Evolutionary conservation across 2,888 invertebrate species (phyloP), one percentile per base, ranked within the genome.

Genomic region (Ypsolopha scabrella): DNA sequence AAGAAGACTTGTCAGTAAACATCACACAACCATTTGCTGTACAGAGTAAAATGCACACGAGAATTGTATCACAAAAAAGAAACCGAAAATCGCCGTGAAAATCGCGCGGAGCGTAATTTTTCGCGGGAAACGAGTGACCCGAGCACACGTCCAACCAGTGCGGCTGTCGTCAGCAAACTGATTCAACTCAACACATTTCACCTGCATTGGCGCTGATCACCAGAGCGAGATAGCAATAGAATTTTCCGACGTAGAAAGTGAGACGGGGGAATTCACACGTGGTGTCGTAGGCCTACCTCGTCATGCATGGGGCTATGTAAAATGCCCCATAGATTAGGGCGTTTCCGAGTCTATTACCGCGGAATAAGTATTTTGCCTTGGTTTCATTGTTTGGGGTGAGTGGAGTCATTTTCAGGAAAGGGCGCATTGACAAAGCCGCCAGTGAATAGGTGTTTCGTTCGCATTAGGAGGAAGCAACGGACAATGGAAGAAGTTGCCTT

Each of bases 141-240:
- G 57, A 24, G 56, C 53, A 62, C 60, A 62, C 79, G 76, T 70
- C 61, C 70, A 69, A 63, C 76, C 72, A 72, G 72, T 77, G 68
- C 70, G 63, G 58, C 67, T 61, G 61, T 61, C 60, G 53, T 64
- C 65, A 67, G 70, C 68, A 76, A 76, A 85, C 85, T 85, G 70
- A 69, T 63, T 63, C 57, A 58, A 57, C 55, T 59, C 55, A 60
- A 58, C 61, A 41, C 33, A 35, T n/a, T 50, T 79, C 80, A 85
- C 85, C 85, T 85, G 85, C 85, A 85, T 75, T 85, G 83, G 81
- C 80, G 85, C 80, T 79, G 75, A 67, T 78, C 76, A 73, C 66
- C 14, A 34, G 43, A 50, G 36, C n/a, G 50, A 11, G 43, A 50
- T 36, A 14, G 35, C 14, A 8, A 11, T 41, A 14, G n/a, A 35